Conservation (phyloP, 2,113 vertebrate species). For the Corythoichthys haematopterus region DNA sequence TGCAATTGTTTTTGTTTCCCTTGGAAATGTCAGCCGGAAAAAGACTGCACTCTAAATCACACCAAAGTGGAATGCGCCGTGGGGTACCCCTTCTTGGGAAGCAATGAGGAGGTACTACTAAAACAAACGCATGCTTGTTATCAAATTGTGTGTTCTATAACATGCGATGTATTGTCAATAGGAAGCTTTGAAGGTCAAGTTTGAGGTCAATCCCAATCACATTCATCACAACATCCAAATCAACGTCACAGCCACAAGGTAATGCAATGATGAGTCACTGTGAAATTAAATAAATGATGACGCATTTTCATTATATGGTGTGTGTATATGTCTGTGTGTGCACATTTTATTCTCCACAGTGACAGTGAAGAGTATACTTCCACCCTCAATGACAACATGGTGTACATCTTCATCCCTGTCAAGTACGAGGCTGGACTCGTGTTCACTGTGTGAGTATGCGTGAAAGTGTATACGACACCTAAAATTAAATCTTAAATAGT, state of each 20-base stretch:
- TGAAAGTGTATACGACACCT: not conserved
- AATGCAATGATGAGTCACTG: not conserved
- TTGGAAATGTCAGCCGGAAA: conserved; percentile 73
- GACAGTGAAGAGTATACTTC: conserved; percentile 86
- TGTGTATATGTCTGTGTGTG: not conserved
- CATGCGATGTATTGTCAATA: conserved; percentile 40
- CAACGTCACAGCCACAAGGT: conserved; percentile 83
- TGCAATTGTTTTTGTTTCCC: conserved; percentile 2
- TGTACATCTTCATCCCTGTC: conserved; percentile 78
- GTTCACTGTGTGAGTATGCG: conserved; percentile 80
- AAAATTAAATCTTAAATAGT: too few relatives aligned
- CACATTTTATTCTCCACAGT: conserved; percentile 61
- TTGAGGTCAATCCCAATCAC: conserved; percentile 80
- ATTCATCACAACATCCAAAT: conserved; percentile 77
- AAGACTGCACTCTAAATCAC: conserved; percentile 75
- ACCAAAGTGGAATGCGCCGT: conserved; percentile 83
- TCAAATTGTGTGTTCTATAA: not conserved
- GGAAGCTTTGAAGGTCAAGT: conserved; percentile 82
- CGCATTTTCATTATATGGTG: not conserved
- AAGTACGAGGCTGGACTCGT: conserved; percentile 82
- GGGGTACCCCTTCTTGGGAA: conserved; percentile 88
- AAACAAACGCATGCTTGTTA: not conserved
- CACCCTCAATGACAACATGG: conserved; percentile 76
- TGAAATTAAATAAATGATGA: not conserved
- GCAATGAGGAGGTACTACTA: conserved; percentile 69